These are phyloP conservation scores for Scartelaos histophorus DNA, from an alignment of 2,113 vertebrate species.

Conservation along the genomic window DNA sequence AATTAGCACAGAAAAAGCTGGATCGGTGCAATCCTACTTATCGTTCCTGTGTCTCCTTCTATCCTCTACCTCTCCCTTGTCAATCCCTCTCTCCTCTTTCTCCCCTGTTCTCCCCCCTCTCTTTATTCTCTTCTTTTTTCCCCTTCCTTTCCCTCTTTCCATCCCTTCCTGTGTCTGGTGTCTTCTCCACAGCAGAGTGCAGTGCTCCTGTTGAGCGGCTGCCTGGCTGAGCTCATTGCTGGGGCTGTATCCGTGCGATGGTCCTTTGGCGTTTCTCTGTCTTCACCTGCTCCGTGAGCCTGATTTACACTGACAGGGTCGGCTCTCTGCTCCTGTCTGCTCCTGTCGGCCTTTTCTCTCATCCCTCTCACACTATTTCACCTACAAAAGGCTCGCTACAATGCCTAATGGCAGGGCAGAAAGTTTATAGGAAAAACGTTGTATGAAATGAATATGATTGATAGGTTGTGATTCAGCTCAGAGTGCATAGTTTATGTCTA, in stretches of 20 bases:
- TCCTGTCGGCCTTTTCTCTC: conserved; percentile 22
- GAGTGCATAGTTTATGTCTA: neutral
- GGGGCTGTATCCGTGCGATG: conserved; percentile 70
- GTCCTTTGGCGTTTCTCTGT: conserved; percentile 79
- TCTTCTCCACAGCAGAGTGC: conserved; percentile 30
- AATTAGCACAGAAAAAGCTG: too few relatives aligned
- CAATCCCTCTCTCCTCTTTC: too few relatives aligned
- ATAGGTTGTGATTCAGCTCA: too few relatives aligned
- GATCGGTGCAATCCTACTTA: too few relatives aligned
- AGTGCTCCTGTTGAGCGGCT: conserved; percentile 47
- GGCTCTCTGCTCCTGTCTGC: conserved; percentile 39
- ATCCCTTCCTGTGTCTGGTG: conserved; percentile 7
- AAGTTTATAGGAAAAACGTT: neutral
- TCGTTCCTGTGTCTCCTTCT: too few relatives aligned
- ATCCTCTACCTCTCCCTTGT: too few relatives aligned
- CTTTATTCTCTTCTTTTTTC: too few relatives aligned
- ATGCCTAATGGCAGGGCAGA: neutral
- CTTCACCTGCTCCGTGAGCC: conserved; percentile 74
- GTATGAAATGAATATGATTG: too few relatives aligned
- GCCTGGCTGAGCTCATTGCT: conserved; percentile 61
- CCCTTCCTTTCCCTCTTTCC: neutral
- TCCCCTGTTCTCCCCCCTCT: too few relatives aligned
- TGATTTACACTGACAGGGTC: conserved; percentile 66
- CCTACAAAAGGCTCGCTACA: conserved; percentile 2
- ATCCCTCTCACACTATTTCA: conserved; percentile 1